Conservation (phyloP, 2,888 invertebrate genomes). For the Xanthia icteritia region DNA sequence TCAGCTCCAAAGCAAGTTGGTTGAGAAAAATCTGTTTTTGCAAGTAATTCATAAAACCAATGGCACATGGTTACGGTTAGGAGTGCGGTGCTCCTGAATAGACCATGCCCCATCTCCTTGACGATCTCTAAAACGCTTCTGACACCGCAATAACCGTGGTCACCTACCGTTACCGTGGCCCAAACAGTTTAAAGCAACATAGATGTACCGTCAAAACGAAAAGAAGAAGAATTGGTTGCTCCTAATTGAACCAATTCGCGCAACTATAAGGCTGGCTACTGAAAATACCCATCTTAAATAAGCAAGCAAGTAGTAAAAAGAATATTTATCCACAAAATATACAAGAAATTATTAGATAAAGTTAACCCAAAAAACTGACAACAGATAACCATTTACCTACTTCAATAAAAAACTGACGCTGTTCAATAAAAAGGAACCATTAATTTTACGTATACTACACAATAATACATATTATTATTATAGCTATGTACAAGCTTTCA, state of each 20-base stretch:
- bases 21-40: background rate
- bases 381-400: background rate
- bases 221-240: too few relatives aligned
- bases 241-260: too few relatives aligned
- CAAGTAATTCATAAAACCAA: background rate
- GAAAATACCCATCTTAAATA: background rate
- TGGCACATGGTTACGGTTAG: background rate
- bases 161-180: background rate
- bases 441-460: conserved; percentile 2
- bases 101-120: background rate
- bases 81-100: background rate
- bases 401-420: background rate
- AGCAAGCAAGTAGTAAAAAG: too few relatives aligned
- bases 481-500: conserved; percentile 29
- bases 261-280: background rate
- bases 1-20: background rate
- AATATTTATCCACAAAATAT: background rate
- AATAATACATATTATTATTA: conserved; percentile 16
- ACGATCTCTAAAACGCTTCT: background rate
- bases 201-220: background rate
- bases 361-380: background rate
- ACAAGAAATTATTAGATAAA: background rate
- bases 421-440: conserved; percentile 27
- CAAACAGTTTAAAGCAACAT: background rate
- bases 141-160: background rate